Conservation (phyloP, 2,113 vertebrate genomes). For the Hippopotamus amphibius region DNA sequence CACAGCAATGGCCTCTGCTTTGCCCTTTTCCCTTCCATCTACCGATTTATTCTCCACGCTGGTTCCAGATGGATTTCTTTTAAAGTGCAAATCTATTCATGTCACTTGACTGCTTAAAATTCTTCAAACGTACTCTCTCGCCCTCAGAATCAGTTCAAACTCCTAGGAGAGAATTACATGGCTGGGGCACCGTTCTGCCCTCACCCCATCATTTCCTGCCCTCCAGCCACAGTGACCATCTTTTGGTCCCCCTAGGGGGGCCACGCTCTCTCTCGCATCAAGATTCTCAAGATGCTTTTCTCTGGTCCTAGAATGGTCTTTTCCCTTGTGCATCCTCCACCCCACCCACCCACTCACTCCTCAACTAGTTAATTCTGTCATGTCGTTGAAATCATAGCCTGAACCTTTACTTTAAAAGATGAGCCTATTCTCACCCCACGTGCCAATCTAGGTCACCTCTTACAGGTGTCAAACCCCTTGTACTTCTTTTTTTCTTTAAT, state of each 20-base stretch:
- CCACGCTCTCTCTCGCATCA: neutral
- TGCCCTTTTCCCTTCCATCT: conserved; percentile 4
- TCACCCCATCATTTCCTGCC: neutral
- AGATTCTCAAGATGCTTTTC: neutral
- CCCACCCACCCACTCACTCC: neutral
- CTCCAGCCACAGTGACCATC: neutral
- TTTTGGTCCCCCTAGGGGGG: neutral
- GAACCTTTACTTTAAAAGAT: neutral
- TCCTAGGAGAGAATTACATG: conserved; percentile 40
- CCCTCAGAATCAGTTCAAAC: conserved; percentile 65
- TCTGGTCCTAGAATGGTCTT: neutral
- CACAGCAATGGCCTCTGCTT: neutral
- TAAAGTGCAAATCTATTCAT: conserved; percentile 81
- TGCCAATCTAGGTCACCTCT: neutral
- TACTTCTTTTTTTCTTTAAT: neutral
- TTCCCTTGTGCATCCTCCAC: neutral
- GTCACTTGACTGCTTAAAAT: conserved; percentile 80
- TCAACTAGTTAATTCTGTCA: conserved; percentile 22
- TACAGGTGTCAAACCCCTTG: neutral
- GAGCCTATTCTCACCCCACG: neutral
- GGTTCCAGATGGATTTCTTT: conserved; percentile 78
- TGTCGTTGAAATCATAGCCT: neutral
- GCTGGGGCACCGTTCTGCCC: fast-evolving
- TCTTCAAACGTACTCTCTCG: conserved; percentile 62
- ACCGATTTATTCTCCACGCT: conserved; percentile 53